Base-by-base conservation (phyloP, 2,113 vertebrate species). In the Daubentonia madagascariensis region DNA sequence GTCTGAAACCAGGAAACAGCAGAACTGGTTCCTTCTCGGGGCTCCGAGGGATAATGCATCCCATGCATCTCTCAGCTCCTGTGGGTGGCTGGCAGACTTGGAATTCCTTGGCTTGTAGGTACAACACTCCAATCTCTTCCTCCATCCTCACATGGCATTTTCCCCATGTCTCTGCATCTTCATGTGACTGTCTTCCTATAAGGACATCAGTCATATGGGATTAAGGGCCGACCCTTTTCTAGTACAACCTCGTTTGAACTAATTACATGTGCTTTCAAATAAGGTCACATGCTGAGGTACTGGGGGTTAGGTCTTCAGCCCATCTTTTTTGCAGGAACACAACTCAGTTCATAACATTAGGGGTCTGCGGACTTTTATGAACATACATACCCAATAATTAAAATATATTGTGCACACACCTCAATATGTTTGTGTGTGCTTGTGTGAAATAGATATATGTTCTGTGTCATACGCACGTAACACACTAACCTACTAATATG, bases 31-130 rank as follows among this genome's bases (percentile, higher is more conserved):
- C 28, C 40, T 65, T 32, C 23, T 40, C 2, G 16, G 1, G 7
- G 13, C 7, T 23, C 25, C 32, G 18, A 80, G 32, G 48, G 23
- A 48, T 14, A 5, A 6, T 23, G 11, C 20, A 8, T 43, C 1
- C 52, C 18, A 1, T 0, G 8, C 3, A 0, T 28, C 52, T 43
- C 8, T 50, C n/a, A 22, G 17, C 11, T 32, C 67, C 20, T 40
- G 7, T 14, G 0, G 20, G 20, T 0, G 16, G 9, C 8, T 23
- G 37, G 40, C 1, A 67, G 22, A n/a, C 13, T 73, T 25, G 18
- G 10, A 22, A 8, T 35, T 32, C 73, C 17, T 59, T 85, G 52
- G 18, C 61, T 59, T 30, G 3, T 22, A 59, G n/a, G 13, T 2
- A 16, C 8, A 13, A 9, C 43, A 10, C 25, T 50, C 35, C 70